Evolutionary conservation across 1,140 invertebrate species (phyloP), one percentile per base, ranked within the genome.

Genomic region (Notospermus geniculatus): DNA sequence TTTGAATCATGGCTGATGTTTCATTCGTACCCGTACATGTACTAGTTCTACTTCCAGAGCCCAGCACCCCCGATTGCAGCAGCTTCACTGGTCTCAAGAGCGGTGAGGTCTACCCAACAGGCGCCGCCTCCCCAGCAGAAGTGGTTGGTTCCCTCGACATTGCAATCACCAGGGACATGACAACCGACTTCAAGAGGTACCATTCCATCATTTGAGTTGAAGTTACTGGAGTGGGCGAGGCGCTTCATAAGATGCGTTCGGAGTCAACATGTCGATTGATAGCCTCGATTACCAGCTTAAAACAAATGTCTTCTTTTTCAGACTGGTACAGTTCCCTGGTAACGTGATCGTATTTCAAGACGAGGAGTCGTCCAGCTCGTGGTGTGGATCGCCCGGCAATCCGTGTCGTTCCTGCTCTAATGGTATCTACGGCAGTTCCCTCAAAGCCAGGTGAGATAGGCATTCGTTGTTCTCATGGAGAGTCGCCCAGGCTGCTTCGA

Each of bases 281-380:
- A n/a, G n/a, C n/a, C n/a, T n/a, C n/a, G n/a, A 15, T 36, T 7
- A 36, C 15, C 32, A 15, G 5, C 5, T 36, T 36, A 4, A 36
- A 7, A 36, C 32, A 36, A 36, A 36, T 45, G 15, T 23, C 27
- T 9, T 29, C 22, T 59, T 30, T 63, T 61, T 23, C 45, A 71
- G 69, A 19, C 41, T 71, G 25, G 64, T 66, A 2, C 69, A 68
- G 60, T 68, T 68, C 36, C 39, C 58, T 43, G 69, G 69, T 4
- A 63, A 25, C 4, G 57, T 62, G 11, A 50, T 71, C 2, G 58
- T 55, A 1, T 71, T 71, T 30, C 41, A 41, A 27, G 59, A 66
- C 53, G 11, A 13, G 1, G 65, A 67, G 19, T 27, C 57, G 13
- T 30, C 67, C 2, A 23, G 50, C 4, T 15, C 58, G 7, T 61